A percentile compares a stretch with the other conserved stretches of the same genome.
phyloP scores from a whole-genome alignment of 2,888 invertebrate genomes.

The Pyrrhia umbra region DNA sequence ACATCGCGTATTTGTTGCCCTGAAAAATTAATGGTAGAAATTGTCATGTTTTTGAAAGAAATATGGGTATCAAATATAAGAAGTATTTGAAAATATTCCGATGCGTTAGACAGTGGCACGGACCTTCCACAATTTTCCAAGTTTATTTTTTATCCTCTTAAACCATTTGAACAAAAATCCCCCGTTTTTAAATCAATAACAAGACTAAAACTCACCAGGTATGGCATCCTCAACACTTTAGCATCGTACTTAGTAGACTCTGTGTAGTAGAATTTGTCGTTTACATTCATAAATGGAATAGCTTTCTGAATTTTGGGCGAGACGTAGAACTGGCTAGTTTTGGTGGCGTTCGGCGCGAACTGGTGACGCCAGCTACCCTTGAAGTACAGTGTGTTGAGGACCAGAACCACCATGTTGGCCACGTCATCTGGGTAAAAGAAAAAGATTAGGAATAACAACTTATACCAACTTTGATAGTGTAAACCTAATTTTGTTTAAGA shows the following conservation, averaged over 20 bases:
- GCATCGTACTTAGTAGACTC: slow-evolving; percentile 92
- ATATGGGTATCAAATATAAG: no score
- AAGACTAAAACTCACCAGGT: slow-evolving; percentile 90
- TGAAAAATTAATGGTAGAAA: slow-evolving; percentile 69
- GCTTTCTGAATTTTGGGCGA: slow-evolving; percentile 82
- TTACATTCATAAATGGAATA: slow-evolving; percentile 93
- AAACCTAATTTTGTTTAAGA: no score
- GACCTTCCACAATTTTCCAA: no score
- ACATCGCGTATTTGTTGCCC: slow-evolving; percentile 94
- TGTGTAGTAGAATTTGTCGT: slow-evolving; percentile 91
- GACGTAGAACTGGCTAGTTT: slow-evolving; percentile 90
- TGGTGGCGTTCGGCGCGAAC: slow-evolving; percentile 92
- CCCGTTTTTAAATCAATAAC: no score
- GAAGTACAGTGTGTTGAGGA: slow-evolving; percentile 95
- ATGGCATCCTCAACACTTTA: slow-evolving; percentile 93
- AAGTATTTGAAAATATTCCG: no score
- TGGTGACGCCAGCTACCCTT: slow-evolving; percentile 94
- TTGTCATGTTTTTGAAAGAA: neutral
- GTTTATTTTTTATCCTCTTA: neutral
- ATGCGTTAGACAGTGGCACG: no score
- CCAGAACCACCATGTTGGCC: slow-evolving; percentile 91
- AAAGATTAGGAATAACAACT: neutral
- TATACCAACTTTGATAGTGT: no score
- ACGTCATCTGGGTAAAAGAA: slow-evolving; percentile 87
- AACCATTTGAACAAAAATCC: no score